A percentile compares a stretch with the other conserved stretches of the same genome.
Conservation (phyloP, 2,113 vertebrate genomes). For the Panurus biarmicus region DNA sequence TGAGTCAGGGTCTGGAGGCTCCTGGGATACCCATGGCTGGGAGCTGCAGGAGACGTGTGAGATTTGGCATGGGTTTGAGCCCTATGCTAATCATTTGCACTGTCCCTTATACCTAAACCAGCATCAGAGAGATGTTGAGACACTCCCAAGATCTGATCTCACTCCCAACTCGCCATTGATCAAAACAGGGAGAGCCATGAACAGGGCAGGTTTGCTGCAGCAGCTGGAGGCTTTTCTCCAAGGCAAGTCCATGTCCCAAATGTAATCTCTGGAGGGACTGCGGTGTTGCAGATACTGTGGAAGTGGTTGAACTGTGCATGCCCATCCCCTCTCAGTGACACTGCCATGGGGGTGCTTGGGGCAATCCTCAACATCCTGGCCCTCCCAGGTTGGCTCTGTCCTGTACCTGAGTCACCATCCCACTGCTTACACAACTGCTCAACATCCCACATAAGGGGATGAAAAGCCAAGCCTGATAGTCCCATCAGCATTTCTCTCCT, state of each 20-base stretch:
- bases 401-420: neutral
- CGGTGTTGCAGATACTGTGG: neutral
- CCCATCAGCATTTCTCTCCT: neutral
- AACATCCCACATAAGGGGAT: neutral
- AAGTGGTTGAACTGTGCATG: neutral
- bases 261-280: neutral
- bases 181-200: neutral
- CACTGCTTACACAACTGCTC: fast-evolving
- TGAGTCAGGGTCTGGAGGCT: neutral
- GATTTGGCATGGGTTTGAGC: neutral
- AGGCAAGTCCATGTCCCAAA: fast-evolving
- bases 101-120: neutral
- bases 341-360: neutral
- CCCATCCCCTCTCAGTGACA: neutral
- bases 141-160: neutral
- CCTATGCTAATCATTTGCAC: neutral
- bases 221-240: neutral
- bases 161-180: fast-evolving
- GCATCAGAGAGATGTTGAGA: neutral
- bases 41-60: neutral
- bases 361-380: neutral
- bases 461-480: neutral
- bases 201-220: neutral
- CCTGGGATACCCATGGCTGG: neutral
- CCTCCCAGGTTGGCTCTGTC: neutral